Evolutionary conservation across 2,888 invertebrate genomes (phyloP).

Genomic region (Tillus elongatus): DNA sequence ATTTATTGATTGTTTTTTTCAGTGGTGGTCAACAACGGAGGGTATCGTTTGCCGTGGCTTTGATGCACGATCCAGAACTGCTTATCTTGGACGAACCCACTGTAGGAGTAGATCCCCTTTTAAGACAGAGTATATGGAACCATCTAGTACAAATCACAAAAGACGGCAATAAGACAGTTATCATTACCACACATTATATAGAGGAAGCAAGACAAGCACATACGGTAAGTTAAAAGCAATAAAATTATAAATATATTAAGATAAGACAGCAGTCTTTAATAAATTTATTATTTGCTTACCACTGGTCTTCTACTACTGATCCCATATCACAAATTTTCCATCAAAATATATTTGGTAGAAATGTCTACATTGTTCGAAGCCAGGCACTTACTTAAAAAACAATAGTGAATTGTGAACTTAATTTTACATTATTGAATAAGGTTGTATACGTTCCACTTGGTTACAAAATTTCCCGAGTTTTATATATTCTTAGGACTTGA

Average conservation of each 20-base stretch:
- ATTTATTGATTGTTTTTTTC: constrained; percentile 8
- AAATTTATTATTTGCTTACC: neutral
- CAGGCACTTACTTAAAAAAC: too few relatives aligned
- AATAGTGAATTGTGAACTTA: too few relatives aligned
- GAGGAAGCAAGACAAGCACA: constrained; percentile 79
- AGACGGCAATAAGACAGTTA: constrained; percentile 67
- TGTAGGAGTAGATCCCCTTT: constrained; percentile 84
- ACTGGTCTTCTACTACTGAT: too few relatives aligned
- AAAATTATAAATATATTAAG: neutral
- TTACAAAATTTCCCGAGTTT: too few relatives aligned
- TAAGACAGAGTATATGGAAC: constrained; percentile 80
- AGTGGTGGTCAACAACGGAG: constrained; percentile 88
- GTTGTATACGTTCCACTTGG: too few relatives aligned
- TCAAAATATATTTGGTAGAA: neutral
- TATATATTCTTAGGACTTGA: too few relatives aligned
- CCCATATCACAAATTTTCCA: too few relatives aligned
- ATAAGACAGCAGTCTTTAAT: constrained; percentile 7
- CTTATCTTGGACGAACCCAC: constrained; percentile 89
- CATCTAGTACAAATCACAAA: constrained; percentile 70
- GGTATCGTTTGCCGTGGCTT: constrained; percentile 79
- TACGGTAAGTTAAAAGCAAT: constrained; percentile 50
- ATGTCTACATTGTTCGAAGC: neutral
- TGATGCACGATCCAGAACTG: constrained; percentile 81
- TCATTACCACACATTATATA: constrained; percentile 82
- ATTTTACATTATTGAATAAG: too few relatives aligned